These are phyloP conservation scores for Ciconia maguari DNA, from an alignment of 2,113 vertebrate genomes.

Conservation along the genomic window DNA sequence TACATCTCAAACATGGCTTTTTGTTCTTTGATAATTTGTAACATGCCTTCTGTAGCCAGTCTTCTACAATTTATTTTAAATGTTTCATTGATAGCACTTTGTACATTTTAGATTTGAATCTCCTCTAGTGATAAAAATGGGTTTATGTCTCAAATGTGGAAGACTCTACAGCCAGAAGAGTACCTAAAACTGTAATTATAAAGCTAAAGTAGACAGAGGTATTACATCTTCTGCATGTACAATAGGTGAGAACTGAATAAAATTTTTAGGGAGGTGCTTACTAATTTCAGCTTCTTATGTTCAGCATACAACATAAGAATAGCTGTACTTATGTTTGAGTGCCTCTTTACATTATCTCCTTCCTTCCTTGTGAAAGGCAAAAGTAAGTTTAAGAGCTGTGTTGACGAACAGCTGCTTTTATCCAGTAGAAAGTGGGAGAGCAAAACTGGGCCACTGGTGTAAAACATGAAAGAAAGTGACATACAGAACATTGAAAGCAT, in stretches of 20 bases:
- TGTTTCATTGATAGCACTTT: not conserved
- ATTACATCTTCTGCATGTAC: not conserved
- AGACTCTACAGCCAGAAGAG: not conserved
- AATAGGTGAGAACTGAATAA: not conserved
- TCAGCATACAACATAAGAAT: not conserved
- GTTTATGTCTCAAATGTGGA: not conserved
- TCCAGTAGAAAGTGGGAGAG: not conserved
- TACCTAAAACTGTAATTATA: not conserved
- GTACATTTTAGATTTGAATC: not conserved
- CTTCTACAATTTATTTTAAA: not conserved
- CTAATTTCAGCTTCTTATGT: not conserved
- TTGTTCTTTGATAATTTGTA: not conserved
- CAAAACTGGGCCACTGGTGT: not conserved
- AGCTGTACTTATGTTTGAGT: not conserved
- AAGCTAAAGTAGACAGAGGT: not conserved
- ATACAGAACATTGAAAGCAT: not conserved
- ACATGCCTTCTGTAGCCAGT: not conserved
- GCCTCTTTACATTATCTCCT: not conserved
- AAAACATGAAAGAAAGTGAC: not conserved
- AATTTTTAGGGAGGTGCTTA: not conserved
- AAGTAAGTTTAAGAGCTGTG: not conserved
- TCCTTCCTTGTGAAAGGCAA: not conserved
- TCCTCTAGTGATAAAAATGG: not conserved
- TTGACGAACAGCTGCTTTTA: not conserved
- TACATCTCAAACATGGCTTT: not conserved